These are phyloP conservation scores for Hippoglossus stenolepis DNA, from an alignment of 2,113 vertebrate genomes.

Conservation along the genomic window DNA sequence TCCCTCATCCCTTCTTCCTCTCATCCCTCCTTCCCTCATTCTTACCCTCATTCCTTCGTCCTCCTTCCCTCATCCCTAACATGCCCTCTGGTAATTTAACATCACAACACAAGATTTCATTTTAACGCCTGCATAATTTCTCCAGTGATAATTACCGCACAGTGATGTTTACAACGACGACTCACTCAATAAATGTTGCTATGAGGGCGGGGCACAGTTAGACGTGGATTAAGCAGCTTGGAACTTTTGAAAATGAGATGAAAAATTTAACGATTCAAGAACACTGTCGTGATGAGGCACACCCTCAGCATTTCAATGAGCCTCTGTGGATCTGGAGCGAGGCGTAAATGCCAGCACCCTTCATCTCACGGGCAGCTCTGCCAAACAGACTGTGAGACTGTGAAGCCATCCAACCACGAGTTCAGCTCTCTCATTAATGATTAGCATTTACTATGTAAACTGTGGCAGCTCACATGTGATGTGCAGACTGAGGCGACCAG, in stretches of 20 bases:
- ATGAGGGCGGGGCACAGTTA: conserved; percentile 19
- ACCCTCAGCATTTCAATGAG: conserved; percentile 75
- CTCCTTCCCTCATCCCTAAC: neutral
- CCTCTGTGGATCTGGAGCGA: conserved; percentile 50
- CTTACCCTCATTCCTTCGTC: too few relatives aligned
- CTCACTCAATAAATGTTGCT: conserved; percentile 3
- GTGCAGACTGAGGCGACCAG: conserved; percentile 33
- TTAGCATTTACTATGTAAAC: conserved; percentile 46
- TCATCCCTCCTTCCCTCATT: too few relatives aligned
- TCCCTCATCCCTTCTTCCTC: too few relatives aligned
- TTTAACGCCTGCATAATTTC: neutral
- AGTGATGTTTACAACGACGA: neutral
- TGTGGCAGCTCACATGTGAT: conserved; percentile 43
- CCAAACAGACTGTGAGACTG: conserved; percentile 51
- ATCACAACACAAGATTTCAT: neutral
- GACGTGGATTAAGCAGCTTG: conserved; percentile 52
- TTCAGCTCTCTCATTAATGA: conserved; percentile 50
- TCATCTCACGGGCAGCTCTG: conserved; percentile 51
- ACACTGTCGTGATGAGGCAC: conserved; percentile 65
- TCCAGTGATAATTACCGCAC: neutral
- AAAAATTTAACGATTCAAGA: conserved; percentile 80
- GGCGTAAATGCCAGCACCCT: conserved; percentile 73
- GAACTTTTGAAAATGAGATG: conserved; percentile 65
- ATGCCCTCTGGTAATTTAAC: neutral
- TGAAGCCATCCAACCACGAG: conserved; percentile 38